Evolutionary conservation across 1,140 invertebrate genomes (phyloP).

Genomic region (Ephestia elutella): DNA sequence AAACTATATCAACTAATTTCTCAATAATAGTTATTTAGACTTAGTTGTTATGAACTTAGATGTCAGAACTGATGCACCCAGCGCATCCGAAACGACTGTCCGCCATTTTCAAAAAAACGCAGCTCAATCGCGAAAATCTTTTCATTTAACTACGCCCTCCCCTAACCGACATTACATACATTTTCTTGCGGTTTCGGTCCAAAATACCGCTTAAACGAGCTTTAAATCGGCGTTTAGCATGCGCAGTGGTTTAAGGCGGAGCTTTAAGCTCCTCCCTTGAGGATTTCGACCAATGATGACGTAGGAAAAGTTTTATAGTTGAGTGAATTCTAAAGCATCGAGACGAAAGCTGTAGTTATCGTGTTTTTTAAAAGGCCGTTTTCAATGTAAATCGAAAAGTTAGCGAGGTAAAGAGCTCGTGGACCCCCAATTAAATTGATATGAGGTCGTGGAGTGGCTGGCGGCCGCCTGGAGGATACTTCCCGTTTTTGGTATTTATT

Average conservation of each 20-base stretch:
- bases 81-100: constrained; percentile 59
- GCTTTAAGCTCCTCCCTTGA: constrained; percentile 42
- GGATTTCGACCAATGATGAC: constrained; percentile 35
- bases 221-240: constrained; percentile 70
- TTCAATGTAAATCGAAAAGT: constrained; percentile 74
- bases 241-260: constrained; percentile 50
- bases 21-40: too few relatives aligned
- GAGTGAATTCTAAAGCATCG: constrained; percentile 59
- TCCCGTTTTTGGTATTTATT: neutral
- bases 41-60: neutral
- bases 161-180: constrained; percentile 66
- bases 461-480: constrained; percentile 12
- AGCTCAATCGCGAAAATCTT: constrained; percentile 67
- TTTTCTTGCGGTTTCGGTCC: constrained; percentile 71
- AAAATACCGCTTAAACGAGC: constrained; percentile 73
- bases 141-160: constrained; percentile 69
- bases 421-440: constrained; percentile 71
- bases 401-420: constrained; percentile 68
- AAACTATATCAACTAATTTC: too few relatives aligned
- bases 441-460: constrained; percentile 47
- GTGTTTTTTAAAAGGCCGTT: constrained; percentile 72
- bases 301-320: constrained; percentile 47
- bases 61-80: constrained; percentile 34
- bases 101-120: constrained; percentile 59
- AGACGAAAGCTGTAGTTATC: constrained; percentile 65